These are phyloP conservation scores for Falcunculus frontatus DNA, from an alignment of 2,113 vertebrate species.

Conservation along the genomic window DNA sequence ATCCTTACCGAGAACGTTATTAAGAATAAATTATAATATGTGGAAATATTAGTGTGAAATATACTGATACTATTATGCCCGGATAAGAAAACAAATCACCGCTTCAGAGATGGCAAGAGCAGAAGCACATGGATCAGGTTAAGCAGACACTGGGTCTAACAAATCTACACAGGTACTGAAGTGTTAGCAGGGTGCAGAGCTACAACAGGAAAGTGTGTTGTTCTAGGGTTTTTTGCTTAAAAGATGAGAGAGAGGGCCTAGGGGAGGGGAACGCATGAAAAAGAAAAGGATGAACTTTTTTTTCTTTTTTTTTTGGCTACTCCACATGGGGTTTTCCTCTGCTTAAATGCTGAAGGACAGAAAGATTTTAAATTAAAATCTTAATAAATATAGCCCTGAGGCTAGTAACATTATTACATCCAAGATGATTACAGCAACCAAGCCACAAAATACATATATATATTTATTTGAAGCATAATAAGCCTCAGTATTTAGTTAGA, in stretches of 20 bases:
- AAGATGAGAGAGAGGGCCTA: conserved; percentile 48
- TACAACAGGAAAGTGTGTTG: not conserved
- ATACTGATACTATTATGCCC: not conserved
- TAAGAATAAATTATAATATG: not conserved
- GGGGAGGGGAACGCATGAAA: not conserved
- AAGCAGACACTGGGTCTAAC: not conserved
- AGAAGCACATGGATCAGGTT: not conserved
- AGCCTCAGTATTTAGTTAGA: conserved; percentile 57
- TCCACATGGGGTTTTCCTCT: conserved; percentile 68
- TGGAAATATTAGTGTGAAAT: not conserved
- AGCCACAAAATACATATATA: conserved; percentile 68
- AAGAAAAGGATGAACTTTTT: conserved; percentile 40
- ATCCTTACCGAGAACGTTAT: not conserved
- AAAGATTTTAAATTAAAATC: conserved; percentile 75
- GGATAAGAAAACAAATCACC: not conserved
- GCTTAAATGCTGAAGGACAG: conserved; percentile 67
- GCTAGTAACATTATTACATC: conserved; percentile 76
- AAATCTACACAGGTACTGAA: not conserved
- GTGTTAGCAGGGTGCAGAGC: not conserved
- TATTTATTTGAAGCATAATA: conserved; percentile 67
- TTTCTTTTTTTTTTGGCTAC: conserved; percentile 60
- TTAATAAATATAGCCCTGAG: conserved; percentile 77
- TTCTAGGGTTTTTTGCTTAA: conserved; percentile 6
- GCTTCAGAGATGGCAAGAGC: not conserved
- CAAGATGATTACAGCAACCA: conserved; percentile 74